These are phyloP conservation scores for Arnoldichthys spilopterus DNA, from an alignment of 2,797 vertebrate species.

Conservation along the genomic window DNA sequence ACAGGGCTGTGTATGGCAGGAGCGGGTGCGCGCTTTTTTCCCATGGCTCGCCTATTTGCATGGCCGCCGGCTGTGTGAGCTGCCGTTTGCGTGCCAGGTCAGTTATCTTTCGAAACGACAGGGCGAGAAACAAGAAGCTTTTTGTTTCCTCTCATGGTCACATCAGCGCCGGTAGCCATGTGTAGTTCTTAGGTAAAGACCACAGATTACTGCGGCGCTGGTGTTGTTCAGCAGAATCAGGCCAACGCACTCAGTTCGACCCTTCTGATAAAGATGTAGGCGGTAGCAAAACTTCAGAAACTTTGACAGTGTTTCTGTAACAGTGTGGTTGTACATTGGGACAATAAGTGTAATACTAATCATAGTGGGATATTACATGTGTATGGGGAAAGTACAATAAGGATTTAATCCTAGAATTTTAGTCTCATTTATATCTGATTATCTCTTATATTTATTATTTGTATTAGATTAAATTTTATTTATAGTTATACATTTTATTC, in stretches of 20 bases:
- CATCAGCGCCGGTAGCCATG: neutral
- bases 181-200: neutral
- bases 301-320: no score
- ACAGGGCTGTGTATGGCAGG: neutral
- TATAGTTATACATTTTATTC: no score
- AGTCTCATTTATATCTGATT: no score
- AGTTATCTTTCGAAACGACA: neutral
- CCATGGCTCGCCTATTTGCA: neutral
- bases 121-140: neutral
- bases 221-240: neutral
- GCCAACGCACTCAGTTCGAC: neutral
- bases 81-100: neutral
- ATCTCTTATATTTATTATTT: no score
- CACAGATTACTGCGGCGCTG: neutral
- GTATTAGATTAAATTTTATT: no score
- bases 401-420: no score
- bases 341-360: no score
- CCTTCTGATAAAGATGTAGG: neutral
- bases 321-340: no score
- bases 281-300: no score
- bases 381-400: no score
- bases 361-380: no score
- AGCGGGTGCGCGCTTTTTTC: neutral
- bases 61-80: neutral
- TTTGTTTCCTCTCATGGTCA: neutral